Conservation (phyloP, 2,113 vertebrate species). For the Zeus faber region DNA sequence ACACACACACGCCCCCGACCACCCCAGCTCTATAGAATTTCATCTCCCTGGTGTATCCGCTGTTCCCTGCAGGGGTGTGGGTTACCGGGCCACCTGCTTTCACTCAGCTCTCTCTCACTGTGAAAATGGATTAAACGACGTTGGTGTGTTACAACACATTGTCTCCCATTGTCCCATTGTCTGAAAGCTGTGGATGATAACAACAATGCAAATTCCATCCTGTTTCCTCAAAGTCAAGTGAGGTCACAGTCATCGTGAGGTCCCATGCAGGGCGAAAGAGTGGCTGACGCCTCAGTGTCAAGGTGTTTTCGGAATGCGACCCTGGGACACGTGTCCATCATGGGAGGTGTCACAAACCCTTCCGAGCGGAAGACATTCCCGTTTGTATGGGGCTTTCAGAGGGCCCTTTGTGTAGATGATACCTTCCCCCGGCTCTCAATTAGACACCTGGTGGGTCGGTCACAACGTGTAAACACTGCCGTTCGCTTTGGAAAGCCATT, state of each 20-base stretch:
- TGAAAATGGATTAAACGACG: too few species aligned
- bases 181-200: neutral
- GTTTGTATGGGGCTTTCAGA: neutral
- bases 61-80: neutral
- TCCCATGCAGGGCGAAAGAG: too few species aligned
- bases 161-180: neutral
- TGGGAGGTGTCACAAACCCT: constrained; percentile 8
- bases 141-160: neutral
- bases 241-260: too few species aligned
- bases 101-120: too few species aligned
- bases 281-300: too few species aligned
- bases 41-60: neutral
- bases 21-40: constrained; percentile 1
- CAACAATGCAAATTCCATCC: too few species aligned
- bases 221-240: too few species aligned
- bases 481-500: neutral
- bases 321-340: neutral
- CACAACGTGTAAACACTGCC: too few species aligned
- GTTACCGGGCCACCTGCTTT: too few species aligned
- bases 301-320: neutral
- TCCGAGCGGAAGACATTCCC: neutral
- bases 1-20: neutral
- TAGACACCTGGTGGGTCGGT: too few species aligned
- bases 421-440: neutral
- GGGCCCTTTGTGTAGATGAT: constrained; percentile 4